Conservation (phyloP, 1,140 invertebrate species). For the Drosophila elegans region DNA sequence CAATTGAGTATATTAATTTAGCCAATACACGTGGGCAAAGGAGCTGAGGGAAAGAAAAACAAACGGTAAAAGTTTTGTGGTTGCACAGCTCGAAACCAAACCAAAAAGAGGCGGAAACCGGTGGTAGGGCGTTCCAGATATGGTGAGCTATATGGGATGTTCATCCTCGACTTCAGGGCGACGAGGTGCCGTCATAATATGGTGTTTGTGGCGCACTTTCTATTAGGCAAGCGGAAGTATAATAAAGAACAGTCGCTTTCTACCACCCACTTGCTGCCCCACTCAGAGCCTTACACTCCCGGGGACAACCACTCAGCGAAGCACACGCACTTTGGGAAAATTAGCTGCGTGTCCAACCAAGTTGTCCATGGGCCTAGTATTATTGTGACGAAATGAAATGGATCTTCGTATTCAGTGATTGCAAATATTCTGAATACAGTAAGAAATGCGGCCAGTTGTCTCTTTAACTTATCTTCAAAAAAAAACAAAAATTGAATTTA, state of each 20-base stretch:
- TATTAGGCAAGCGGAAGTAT: slow-evolving; percentile 65
- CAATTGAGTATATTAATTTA: slow-evolving; percentile 84
- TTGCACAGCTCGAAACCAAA: slow-evolving; percentile 58
- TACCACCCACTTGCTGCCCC: background rate
- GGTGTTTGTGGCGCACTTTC: slow-evolving; percentile 75
- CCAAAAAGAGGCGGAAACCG: slow-evolving; percentile 5
- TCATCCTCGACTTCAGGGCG: slow-evolving; percentile 45
- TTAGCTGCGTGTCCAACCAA: slow-evolving; percentile 70
- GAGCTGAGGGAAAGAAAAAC: slow-evolving; percentile 58
- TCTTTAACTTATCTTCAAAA: slow-evolving; percentile 60
- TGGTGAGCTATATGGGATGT: slow-evolving; percentile 10
- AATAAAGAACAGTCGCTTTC: slow-evolving; percentile 39
- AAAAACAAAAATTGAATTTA: slow-evolving; percentile 2
- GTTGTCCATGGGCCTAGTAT: slow-evolving; percentile 70
- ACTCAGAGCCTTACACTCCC: background rate
- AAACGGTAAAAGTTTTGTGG: slow-evolving; percentile 79
- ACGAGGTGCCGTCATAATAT: slow-evolving; percentile 75
- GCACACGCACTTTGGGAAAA: slow-evolving; percentile 59
- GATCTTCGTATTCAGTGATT: slow-evolving; percentile 11
- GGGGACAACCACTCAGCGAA: slow-evolving; percentile 18
- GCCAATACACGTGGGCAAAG: slow-evolving; percentile 78
- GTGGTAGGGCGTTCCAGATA: slow-evolving; percentile 10
- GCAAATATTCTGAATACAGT: slow-evolving; percentile 21
- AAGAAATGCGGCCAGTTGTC: slow-evolving; percentile 74
- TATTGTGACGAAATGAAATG: slow-evolving; percentile 65